Evolutionary conservation across 2,113 vertebrate genomes (phyloP).

Genomic region (Leptodactylus fuscus): DNA sequence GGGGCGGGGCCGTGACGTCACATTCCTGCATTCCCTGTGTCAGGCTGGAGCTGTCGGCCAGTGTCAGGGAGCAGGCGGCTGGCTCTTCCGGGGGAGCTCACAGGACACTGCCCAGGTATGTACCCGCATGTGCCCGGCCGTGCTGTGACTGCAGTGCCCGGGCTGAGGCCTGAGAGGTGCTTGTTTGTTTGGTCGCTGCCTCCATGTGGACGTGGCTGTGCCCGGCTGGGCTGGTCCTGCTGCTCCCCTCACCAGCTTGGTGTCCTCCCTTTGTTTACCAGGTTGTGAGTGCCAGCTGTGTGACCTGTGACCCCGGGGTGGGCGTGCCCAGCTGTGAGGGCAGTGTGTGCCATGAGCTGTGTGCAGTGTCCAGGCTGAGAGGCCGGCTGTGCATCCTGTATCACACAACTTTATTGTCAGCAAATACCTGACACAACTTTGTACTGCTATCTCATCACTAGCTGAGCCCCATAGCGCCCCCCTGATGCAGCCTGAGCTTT

Average conservation of each 20-base stretch:
- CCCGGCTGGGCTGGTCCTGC: background rate
- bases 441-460: no score
- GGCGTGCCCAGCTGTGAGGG: background rate
- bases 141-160: background rate
- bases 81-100: conserved; percentile 17
- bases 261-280: background rate
- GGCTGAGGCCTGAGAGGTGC: background rate
- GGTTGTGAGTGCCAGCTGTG: background rate
- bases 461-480: no score
- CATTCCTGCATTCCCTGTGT: conserved; percentile 43
- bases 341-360: background rate
- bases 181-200: background rate
- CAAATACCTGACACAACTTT: no score
- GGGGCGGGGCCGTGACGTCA: conserved; percentile 33
- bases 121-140: background rate
- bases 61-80: background rate
- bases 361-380: background rate
- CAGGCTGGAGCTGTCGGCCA: background rate
- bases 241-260: background rate
- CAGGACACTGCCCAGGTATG: conserved; percentile 25
- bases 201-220: conserved; percentile 43
- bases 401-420: background rate
- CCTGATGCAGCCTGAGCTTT: accelerated
- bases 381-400: background rate
- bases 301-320: background rate